These are phyloP conservation scores for Peromyscus melanophrys DNA, from an alignment of 2,797 vertebrate species.

Conservation along the genomic window DNA sequence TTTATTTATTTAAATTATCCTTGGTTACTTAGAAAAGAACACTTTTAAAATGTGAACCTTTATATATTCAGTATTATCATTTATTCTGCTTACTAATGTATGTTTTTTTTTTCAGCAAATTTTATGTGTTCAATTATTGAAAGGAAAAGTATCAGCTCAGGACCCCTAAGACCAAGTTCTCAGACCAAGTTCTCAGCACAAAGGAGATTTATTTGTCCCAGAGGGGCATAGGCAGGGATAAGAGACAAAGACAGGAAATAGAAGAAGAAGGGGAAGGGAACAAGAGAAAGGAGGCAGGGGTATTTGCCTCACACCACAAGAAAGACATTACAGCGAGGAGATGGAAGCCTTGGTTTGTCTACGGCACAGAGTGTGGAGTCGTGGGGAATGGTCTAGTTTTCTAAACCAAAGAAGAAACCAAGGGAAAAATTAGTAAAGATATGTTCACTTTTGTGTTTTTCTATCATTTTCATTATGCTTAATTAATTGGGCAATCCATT, in stretches of 20 bases:
- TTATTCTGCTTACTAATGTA: constrained; percentile 33
- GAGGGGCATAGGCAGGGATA: background rate
- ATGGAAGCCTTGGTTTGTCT: background rate
- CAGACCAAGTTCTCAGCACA: background rate
- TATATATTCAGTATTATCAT: background rate
- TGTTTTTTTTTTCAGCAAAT: background rate
- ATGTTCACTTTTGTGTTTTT: background rate
- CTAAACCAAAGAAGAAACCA: background rate
- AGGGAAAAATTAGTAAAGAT: background rate
- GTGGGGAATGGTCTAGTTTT: background rate
- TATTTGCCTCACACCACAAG: background rate
- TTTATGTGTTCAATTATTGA: background rate
- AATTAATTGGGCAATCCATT: background rate
- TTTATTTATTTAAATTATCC: background rate
- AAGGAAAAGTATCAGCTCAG: background rate
- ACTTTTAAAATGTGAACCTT: background rate
- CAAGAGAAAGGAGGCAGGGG: background rate
- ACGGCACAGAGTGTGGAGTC: background rate
- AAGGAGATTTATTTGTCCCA: background rate
- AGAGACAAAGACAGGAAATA: background rate
- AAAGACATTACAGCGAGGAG: background rate
- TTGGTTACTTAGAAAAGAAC: background rate
- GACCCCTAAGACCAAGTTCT: background rate
- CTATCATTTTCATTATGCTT: background rate
- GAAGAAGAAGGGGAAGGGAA: background rate